Base-by-base conservation (phyloP, 2,113 vertebrate species). In the Calonectris borealis region DNA sequence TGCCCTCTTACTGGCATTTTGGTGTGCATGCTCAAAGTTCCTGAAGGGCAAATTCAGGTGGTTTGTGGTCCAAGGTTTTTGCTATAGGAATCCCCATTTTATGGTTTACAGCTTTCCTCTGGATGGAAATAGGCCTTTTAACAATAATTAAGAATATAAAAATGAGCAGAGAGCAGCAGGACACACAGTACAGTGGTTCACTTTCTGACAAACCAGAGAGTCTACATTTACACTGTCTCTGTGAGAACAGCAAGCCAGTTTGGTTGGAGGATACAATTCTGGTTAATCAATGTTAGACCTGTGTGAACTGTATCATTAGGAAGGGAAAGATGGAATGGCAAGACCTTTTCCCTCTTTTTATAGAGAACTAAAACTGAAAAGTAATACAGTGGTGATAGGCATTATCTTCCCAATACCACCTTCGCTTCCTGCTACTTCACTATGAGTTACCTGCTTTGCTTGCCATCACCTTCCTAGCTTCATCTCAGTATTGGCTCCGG, bases 1-100 rank as follows among this genome's bases (percentile, higher is more conserved):
- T 95, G 97, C 94, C 93, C 93, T 93, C 86, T 96, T 98, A 97
- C 97, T 97, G 97, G 96, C 92, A 93, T 95, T 96, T 95, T 96
- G 88, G 72, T 96, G 88, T 96, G 75, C 90, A 97, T 96, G 95
- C 91, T 97, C 48, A 86, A 81, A 58, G 61, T 94, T 96, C 97
- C 94, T 98, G 87, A 97, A 97, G 92, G 96, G 96, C 96, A 97
- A 95, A 92, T 96, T 97, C 90, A 95, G 79, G 70, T 69, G 65
- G 31, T 77, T 83, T 96, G 40, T 92, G 90, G 92, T 85, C 70
- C 73, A 93, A 84, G 60, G 70, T 86, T 87, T 94, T 82, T 85
- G 91, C 90, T 88, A 96, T 17, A 96, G 86, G 49, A 73, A 94
- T 93, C 89, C 87, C 62, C 93, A 86, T 96, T 78, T 54, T 83